phyloP scores from a whole-genome alignment of 2,797 vertebrate genomes.

The Sparidentex hasta region DNA sequence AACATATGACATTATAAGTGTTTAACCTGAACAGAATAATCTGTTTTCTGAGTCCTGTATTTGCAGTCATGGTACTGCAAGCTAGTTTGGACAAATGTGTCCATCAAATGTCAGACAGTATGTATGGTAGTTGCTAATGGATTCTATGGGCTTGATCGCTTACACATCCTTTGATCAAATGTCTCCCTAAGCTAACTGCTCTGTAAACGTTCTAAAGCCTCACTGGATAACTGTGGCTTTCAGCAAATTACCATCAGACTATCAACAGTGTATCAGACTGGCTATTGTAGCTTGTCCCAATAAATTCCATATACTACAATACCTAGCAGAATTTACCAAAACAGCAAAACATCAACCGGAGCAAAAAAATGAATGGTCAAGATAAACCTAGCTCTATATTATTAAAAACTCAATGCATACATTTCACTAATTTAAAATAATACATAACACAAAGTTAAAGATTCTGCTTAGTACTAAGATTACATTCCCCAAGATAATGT shows the following conservation, averaged over 20 bases:
- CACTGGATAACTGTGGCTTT: constrained; percentile 3
- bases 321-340: background rate
- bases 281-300: background rate
- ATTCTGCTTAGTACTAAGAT: too few species aligned
- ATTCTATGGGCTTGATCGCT: constrained; percentile 3
- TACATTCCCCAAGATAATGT: too few species aligned
- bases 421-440: background rate
- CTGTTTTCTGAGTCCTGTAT: background rate
- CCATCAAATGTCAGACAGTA: constrained; percentile 10
- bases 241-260: constrained; percentile 6
- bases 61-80: background rate
- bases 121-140: constrained; percentile 5
- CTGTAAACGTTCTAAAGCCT: constrained; percentile 9
- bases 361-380: background rate
- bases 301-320: constrained; percentile 7
- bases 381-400: background rate
- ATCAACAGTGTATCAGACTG: background rate
- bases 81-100: constrained; percentile 15
- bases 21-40: constrained; percentile 29
- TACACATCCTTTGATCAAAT: constrained; percentile 32
- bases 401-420: background rate
- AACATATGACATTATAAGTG: constrained; percentile 17
- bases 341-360: background rate
- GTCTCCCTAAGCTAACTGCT: background rate
- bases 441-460: background rate